Base-by-base conservation (phyloP, 1,140 invertebrate genomes). In the Euglossa dilemma region DNA sequence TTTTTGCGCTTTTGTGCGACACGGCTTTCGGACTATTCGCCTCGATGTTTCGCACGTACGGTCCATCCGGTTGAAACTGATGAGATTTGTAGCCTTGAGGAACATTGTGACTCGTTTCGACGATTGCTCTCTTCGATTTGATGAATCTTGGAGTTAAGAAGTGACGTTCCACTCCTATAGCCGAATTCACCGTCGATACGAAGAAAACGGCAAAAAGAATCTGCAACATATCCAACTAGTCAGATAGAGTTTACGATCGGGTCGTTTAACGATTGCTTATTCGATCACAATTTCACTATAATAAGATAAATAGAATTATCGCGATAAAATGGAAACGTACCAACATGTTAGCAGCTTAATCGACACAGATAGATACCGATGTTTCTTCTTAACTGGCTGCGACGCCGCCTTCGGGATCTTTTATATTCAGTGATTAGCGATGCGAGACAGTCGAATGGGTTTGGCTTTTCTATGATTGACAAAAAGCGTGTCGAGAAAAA, bases 351-450 rank as follows among this genome's bases (percentile, higher is more conserved):
- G 87, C 88, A 83, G 85, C 92, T 82, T 85, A 78, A 87, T 80
- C 54, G 87, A 84, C 80, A 87, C 87, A 86, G 86, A 82, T 87
- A 85, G 85, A 88, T 76, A 87, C 89, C 87, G 91, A 91, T 90
- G 90, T 92, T 93, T 74, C 83, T 87, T 87, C 79, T 82, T 90
- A 91, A 94, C 93, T 94, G 92, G 70, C 87, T 76, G 85, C 86
- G 85, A 87, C 75, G 84, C 83, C 84, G 79, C 86, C 87, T 90
- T 76, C 79, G 52, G 85, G 83, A 87, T 93, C 93, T 94, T 94
- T 94, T 94, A 94, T 94, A 94, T 93, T 93, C 92, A 76, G 82
- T 66, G 91, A 88, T 93, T 91, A 93, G 81, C 89, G 93, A 92
- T 93, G 93, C 93, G 90, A 92, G 85, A 91, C 93, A 87, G 89